Evolutionary conservation across 2,113 vertebrate genomes (phyloP).

Genomic region (Pluvialis apricaria): DNA sequence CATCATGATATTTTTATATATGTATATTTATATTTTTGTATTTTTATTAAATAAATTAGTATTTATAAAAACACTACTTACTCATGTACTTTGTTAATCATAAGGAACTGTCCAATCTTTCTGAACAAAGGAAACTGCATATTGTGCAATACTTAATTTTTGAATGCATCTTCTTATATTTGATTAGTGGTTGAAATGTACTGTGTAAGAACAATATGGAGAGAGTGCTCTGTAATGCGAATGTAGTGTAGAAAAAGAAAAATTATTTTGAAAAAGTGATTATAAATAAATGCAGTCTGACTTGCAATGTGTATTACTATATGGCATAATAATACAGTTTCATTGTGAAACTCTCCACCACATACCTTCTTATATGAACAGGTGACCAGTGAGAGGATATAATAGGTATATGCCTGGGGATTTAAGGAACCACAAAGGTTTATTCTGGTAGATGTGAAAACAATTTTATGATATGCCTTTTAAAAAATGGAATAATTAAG

Average conservation of each 20-base stretch:
- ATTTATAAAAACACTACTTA: constrained; percentile 71
- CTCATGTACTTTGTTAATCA: constrained; percentile 16
- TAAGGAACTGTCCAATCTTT: neutral
- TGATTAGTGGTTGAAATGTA: neutral
- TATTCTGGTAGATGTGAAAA: neutral
- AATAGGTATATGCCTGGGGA: neutral
- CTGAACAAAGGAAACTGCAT: neutral
- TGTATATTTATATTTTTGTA: constrained; percentile 86
- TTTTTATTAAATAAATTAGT: constrained; percentile 82
- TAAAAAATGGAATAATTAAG: neutral
- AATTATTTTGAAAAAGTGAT: neutral
- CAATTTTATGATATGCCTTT: neutral
- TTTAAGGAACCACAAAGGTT: neutral
- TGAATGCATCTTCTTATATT: neutral
- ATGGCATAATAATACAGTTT: neutral
- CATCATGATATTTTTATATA: constrained; percentile 80
- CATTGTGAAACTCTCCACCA: neutral
- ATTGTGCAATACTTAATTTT: neutral
- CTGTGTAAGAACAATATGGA: neutral
- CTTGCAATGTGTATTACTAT: neutral
- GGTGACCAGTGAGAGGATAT: neutral
- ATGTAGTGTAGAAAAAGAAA: neutral
- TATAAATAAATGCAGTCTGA: neutral
- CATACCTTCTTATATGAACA: neutral
- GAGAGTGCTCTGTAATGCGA: neutral